These are phyloP conservation scores for Notolabrus celidotus DNA, from an alignment of 2,797 vertebrate genomes.

Conservation along the genomic window DNA sequence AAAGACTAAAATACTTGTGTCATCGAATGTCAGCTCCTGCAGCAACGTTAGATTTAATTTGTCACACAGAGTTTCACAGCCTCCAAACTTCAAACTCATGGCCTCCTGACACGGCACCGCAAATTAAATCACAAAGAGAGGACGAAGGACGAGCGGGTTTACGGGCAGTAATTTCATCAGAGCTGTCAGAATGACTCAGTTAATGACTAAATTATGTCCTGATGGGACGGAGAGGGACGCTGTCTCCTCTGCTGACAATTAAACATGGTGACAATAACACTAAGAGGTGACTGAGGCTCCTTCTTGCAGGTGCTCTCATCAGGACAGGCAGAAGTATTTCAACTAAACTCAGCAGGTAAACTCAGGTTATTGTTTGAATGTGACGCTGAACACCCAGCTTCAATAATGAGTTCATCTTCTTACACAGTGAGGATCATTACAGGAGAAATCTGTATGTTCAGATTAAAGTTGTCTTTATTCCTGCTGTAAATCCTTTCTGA, in stretches of 20 bases:
- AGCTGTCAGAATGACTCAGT: slow-evolving; percentile 32
- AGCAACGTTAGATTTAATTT: slow-evolving; percentile 26
- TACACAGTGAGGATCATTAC: too few relatives aligned
- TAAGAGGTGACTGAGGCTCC: neutral
- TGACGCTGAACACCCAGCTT: too few relatives aligned
- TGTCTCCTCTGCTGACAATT: slow-evolving; percentile 21
- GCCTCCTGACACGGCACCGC: slow-evolving; percentile 41
- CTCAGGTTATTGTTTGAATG: too few relatives aligned
- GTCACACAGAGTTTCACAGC: slow-evolving; percentile 13
- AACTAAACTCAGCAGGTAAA: too few relatives aligned
- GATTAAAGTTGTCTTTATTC: too few relatives aligned
- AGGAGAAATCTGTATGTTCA: too few relatives aligned
- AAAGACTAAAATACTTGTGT: neutral
- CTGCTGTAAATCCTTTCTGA: too few relatives aligned
- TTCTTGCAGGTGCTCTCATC: slow-evolving; percentile 5
- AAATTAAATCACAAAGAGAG: slow-evolving; percentile 58
- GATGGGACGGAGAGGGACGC: neutral
- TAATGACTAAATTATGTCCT: slow-evolving; percentile 32
- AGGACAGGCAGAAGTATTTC: slow-evolving; percentile 10
- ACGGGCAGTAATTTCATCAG: slow-evolving; percentile 45
- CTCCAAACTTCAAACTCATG: slow-evolving; percentile 3
- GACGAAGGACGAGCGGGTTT: slow-evolving; percentile 38
- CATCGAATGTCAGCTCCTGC: neutral
- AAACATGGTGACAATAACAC: neutral
- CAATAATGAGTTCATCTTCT: too few relatives aligned